Evolutionary conservation across 2,113 vertebrate species (phyloP).

Genomic region (Ceuthmochares aereus): DNA sequence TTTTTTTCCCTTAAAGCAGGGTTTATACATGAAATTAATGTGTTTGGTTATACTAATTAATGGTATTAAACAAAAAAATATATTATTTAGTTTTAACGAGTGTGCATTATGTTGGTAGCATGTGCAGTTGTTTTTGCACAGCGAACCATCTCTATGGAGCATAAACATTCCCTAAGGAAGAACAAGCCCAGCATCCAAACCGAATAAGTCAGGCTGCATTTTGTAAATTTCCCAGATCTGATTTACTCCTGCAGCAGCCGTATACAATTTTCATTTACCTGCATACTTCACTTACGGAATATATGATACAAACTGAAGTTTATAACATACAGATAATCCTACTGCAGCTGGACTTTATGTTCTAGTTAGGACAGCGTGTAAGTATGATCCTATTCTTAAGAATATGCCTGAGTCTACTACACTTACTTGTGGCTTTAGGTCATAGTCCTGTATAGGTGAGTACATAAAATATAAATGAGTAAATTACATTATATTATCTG

Average conservation of each 20-base stretch:
- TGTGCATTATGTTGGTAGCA: neutral
- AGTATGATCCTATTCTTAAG: neutral
- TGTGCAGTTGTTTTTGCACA: neutral
- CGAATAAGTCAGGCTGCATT: neutral
- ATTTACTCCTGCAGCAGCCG: fast-evolving
- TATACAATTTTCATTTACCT: neutral
- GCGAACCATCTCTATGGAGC: neutral
- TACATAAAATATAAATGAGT: neutral
- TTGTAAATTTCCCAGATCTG: neutral
- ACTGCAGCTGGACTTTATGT: neutral
- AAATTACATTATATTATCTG: neutral
- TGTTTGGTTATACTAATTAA: neutral
- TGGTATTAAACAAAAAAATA: neutral
- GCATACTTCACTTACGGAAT: fast-evolving
- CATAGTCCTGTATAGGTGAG: neutral
- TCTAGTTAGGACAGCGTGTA: neutral
- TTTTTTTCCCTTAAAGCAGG: neutral
- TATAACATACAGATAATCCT: neutral
- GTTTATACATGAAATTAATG: neutral
- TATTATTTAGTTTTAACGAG: neutral
- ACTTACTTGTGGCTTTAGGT: neutral
- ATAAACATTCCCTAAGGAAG: neutral
- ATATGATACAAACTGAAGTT: neutral
- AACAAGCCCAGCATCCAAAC: neutral
- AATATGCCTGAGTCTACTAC: neutral